Conservation (phyloP, 2,888 invertebrate species). For the Zeuzera pyrina region DNA sequence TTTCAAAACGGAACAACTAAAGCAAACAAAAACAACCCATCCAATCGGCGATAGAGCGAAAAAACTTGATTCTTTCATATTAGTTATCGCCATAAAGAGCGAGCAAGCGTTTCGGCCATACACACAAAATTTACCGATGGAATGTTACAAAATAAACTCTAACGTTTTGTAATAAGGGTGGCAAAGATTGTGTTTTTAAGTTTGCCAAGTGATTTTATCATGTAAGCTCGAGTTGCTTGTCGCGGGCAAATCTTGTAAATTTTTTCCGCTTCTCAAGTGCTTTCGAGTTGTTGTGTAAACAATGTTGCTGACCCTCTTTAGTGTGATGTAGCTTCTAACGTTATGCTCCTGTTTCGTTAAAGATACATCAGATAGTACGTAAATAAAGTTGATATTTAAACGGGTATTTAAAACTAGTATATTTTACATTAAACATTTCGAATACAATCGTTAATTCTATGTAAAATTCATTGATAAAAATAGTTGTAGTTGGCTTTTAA, state of each 20-base stretch:
- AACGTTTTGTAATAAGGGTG: slow-evolving; percentile 17
- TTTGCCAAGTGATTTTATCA: slow-evolving; percentile 33
- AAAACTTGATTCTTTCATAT: slow-evolving; percentile 42
- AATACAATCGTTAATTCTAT: no score
- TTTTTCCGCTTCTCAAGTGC: slow-evolving; percentile 31
- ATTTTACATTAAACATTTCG: no score
- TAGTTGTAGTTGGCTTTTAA: no score
- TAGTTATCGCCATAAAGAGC: slow-evolving; percentile 46
- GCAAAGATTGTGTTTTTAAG: slow-evolving; percentile 14
- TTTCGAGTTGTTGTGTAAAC: slow-evolving; percentile 27
- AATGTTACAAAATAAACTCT: slow-evolving; percentile 27
- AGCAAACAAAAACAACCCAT: slow-evolving; percentile 31
- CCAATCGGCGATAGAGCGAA: slow-evolving; percentile 27
- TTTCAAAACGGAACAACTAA: slow-evolving; percentile 26
- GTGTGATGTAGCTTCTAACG: no score
- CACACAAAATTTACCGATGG: no score
- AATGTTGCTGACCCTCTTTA: no score
- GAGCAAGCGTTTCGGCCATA: slow-evolving; percentile 25
- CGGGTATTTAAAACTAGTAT: no score
- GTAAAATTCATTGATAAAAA: no score
- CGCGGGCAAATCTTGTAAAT: slow-evolving; percentile 38
- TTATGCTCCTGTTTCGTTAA: no score
- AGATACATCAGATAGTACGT: no score
- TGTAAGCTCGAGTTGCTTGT: slow-evolving; percentile 35
- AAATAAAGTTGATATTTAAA: no score